phyloP scores from a whole-genome alignment of 2,113 vertebrate species.

The Scartelaos histophorus region DNA sequence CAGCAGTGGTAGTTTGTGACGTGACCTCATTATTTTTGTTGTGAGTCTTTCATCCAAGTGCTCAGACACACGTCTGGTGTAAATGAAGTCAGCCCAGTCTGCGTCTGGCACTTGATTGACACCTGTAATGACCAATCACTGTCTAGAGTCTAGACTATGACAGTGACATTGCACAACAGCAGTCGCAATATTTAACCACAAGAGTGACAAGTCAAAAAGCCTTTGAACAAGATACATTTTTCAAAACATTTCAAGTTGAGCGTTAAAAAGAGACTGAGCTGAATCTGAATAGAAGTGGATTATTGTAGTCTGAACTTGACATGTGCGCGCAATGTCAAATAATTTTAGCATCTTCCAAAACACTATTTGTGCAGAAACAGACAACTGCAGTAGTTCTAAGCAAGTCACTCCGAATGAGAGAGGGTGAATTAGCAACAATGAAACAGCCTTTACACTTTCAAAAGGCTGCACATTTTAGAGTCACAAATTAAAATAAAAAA shows the following conservation, averaged over 20 bases:
- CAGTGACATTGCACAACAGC: background rate
- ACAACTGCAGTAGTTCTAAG: background rate
- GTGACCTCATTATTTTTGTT: background rate
- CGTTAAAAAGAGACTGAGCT: background rate
- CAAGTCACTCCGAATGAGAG: background rate
- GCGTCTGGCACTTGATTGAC: constrained; percentile 3
- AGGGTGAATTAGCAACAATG: too few relatives aligned
- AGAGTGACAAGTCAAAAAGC: background rate
- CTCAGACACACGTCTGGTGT: background rate
- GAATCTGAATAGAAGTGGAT: background rate
- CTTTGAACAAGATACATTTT: background rate
- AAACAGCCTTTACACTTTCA: too few relatives aligned
- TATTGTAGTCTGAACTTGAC: background rate
- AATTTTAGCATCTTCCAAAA: background rate
- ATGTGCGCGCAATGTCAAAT: background rate
- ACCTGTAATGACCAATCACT: constrained; percentile 8
- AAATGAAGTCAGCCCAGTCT: constrained; percentile 1
- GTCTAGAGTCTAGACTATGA: background rate
- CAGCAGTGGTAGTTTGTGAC: too few relatives aligned
- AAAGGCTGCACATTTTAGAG: too few relatives aligned
- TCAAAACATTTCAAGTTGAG: background rate
- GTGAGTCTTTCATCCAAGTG: background rate
- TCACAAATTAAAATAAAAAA: too few relatives aligned
- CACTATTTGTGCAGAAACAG: background rate
- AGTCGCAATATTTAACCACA: background rate